Percentiles rank a stretch among this genome's conserved stretches.
Evolutionary conservation across 2,797 vertebrate genomes (phyloP).

Genomic region (Poeciliopsis paucimaculata): DNA sequence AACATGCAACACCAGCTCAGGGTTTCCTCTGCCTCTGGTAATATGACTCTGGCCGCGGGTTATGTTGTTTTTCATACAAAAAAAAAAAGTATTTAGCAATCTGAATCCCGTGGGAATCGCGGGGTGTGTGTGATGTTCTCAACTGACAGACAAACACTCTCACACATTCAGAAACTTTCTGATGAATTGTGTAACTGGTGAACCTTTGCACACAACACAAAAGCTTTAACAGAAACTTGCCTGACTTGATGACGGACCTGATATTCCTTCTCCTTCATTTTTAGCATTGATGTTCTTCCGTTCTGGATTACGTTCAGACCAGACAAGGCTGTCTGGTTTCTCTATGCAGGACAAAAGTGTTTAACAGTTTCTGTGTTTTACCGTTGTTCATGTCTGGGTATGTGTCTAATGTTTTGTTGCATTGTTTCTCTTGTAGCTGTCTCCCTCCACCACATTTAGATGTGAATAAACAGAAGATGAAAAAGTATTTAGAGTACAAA

Average conservation of each 20-base stretch:
- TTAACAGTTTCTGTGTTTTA: conserved; percentile 8
- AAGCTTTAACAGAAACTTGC: conserved; percentile 1
- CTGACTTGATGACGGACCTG: conserved; percentile 5
- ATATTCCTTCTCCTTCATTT: conserved; percentile 17
- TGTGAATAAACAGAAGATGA: conserved; percentile 35
- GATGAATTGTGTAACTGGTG: conserved; percentile 39
- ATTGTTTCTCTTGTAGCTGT: conserved; percentile 9
- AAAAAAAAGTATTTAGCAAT: conserved; percentile 53
- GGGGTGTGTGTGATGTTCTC: conserved; percentile 37
- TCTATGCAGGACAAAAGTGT: conserved; percentile 10
- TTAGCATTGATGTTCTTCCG: conserved; percentile 21
- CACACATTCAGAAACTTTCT: conserved; percentile 19
- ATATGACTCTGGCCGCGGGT: conserved; percentile 60
- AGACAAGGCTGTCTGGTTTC: conserved; percentile 18
- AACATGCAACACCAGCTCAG: conserved; percentile 11
- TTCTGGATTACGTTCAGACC: conserved; percentile 18
- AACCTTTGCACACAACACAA: conserved; percentile 17
- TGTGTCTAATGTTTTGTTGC: conserved; percentile 3
- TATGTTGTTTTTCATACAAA: conserved; percentile 72
- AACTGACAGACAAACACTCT: conserved; percentile 20
- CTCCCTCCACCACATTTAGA: conserved; percentile 36
- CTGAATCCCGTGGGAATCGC: conserved; percentile 52
- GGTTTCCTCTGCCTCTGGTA: conserved; percentile 40
- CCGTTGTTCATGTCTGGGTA: conserved; percentile 2
- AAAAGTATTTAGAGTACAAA: conserved; percentile 20